These are phyloP conservation scores for Cyprinus carpio DNA, from an alignment of 2,113 vertebrate genomes.

Conservation along the genomic window DNA sequence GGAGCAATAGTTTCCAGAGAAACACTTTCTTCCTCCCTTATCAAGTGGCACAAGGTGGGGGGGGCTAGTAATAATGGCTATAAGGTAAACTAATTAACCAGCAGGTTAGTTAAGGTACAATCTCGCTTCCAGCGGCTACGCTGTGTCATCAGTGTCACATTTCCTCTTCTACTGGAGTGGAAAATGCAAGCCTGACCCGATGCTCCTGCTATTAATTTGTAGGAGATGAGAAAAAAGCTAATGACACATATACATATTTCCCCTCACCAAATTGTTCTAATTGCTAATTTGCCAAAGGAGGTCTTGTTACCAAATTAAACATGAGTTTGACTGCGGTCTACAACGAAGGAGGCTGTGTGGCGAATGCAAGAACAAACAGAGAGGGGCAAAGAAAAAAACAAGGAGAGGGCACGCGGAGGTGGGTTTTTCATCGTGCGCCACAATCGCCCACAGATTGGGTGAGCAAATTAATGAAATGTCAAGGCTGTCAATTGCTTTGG, in stretches of 20 bases:
- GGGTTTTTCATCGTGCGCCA: constrained; percentile 64
- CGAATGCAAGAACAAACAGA: not conserved
- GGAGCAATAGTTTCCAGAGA: constrained; percentile 16
- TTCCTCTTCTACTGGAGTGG: constrained; percentile 88
- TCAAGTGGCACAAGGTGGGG: constrained; percentile 60
- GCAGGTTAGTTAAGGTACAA: constrained; percentile 84
- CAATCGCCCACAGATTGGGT: constrained; percentile 74
- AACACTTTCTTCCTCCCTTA: constrained; percentile 63
- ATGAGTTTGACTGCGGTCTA: constrained; percentile 75
- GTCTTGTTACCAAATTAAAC: constrained; percentile 92
- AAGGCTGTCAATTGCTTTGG: constrained; percentile 72
- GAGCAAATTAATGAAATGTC: constrained; percentile 83
- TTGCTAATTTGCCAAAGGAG: constrained; percentile 98
- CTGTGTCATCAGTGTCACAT: constrained; percentile 78
- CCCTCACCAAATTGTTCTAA: constrained; percentile 94
- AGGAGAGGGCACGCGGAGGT: constrained; percentile 45
- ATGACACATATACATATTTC: constrained; percentile 99
- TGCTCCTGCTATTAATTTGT: constrained; percentile 92
- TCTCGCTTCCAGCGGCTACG: constrained; percentile 83
- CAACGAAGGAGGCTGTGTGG: not conserved
- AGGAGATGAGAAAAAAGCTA: constrained; percentile 77
- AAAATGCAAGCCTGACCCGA: constrained; percentile 91
- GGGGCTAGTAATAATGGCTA: constrained; percentile 93
- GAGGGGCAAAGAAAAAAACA: not conserved
- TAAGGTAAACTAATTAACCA: constrained; percentile 97